Evolutionary conservation across 2,888 invertebrate species (phyloP), one percentile per base, ranked within the genome.

Genomic region (Pristionchus arcanus): DNA sequence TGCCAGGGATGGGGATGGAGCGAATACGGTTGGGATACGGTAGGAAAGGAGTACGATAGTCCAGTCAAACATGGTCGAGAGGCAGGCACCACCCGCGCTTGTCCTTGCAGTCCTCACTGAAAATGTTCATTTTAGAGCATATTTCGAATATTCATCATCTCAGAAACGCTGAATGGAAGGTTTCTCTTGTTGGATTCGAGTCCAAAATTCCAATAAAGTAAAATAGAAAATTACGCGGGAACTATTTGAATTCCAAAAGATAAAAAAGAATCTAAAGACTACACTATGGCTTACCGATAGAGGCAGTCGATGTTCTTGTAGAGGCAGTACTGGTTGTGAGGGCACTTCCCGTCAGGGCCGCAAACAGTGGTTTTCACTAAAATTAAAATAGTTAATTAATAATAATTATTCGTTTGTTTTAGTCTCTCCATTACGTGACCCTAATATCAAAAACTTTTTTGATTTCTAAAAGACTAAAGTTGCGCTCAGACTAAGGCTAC

Each of bases 241-340:
- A n/a, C n/a, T n/a, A n/a, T n/a, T n/a, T n/a, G n/a, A 19, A 5
- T 34, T 34, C 9, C 34, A 5, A n/a, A 68, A 4, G 13, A n/a
- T 28, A 68, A 25, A 5, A 42, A 3, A 3, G 9, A 42, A 42
- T 42, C 9, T 9, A 42, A 49, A 13, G 59, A 59, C 15, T 19
- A 1, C 4, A 9, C 25, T 7, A 63, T 0, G n/a, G n/a, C 81
- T 42, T 15, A 81, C 81, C 81, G 81, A 19, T 49, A 81, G n/a
- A 81, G 81, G 49, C 81, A 81, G 49, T 81, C 81, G n/a, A 81
- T 81, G 49, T 81, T 81, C 81, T 81, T 81, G 81, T 81, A 81
- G 15, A 81, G 81, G 49, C 81, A 81, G 81, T 49, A 81, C 81
- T 81, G 81, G 7, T 81, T 81, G 49, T 21, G 21, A 9, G 42